phyloP scores from a whole-genome alignment of 1,140 invertebrate genomes.

The Anastrepha obliqua region DNA sequence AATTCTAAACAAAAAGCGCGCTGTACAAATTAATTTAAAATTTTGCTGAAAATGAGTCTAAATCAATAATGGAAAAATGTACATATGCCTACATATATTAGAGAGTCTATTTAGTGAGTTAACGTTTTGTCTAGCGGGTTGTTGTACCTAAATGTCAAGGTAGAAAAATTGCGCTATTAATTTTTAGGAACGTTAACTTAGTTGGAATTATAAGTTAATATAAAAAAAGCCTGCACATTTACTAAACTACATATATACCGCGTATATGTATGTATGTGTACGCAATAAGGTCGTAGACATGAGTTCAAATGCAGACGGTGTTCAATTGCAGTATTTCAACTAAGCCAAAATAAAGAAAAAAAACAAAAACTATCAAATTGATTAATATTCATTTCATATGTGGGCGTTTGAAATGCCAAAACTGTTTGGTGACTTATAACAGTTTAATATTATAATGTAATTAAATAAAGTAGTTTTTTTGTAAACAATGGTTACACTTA shows the following conservation, averaged over 20 bases:
- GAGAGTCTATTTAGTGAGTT: background rate
- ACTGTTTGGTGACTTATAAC: background rate
- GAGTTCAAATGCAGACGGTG: constrained; percentile 41
- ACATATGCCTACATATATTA: background rate
- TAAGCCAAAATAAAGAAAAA: constrained; percentile 55
- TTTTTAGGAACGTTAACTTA: background rate
- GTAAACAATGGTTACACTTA: too few species aligned
- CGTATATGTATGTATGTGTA: background rate
- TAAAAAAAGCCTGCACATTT: background rate
- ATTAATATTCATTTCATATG: background rate
- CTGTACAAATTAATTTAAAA: background rate
- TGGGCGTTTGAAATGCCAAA: background rate
- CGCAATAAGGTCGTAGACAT: background rate
- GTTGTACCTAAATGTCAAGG: background rate
- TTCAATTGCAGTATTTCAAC: constrained; percentile 45
- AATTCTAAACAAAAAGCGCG: background rate
- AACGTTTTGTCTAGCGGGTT: background rate
- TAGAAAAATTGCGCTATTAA: background rate
- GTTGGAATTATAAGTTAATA: background rate
- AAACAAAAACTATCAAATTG: background rate
- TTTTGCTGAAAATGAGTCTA: background rate
- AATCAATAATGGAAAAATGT: background rate
- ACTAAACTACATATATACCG: background rate
- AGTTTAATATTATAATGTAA: too few species aligned
- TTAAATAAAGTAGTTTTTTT: too few species aligned